These are phyloP conservation scores for Pseudococcus longispinus DNA, from an alignment of 2,888 invertebrate species.

Conservation along the genomic window DNA sequence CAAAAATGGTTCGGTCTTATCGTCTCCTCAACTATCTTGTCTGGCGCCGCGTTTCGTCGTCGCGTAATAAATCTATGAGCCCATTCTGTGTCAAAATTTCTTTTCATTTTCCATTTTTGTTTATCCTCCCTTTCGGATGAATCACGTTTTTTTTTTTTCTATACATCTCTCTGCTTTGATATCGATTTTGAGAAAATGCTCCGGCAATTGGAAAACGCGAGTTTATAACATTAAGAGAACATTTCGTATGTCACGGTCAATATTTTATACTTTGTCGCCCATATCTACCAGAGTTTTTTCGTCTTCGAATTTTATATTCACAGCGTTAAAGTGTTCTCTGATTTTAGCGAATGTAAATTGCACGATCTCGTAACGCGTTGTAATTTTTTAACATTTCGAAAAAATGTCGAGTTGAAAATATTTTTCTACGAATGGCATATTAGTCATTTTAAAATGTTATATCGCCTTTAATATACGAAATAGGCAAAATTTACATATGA, in stretches of 20 bases:
- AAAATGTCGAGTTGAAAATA: not conserved
- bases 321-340: not conserved
- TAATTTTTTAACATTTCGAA: not conserved
- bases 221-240: not conserved
- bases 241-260: not conserved
- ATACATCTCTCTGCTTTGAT: not conserved
- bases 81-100: constrained; percentile 51
- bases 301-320: too few species aligned
- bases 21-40: constrained; percentile 53
- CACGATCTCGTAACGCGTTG: too few species aligned
- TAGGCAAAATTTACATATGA: too few species aligned
- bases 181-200: constrained; percentile 10
- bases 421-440: too few species aligned
- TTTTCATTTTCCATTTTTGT: constrained; percentile 53
- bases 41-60: constrained; percentile 53
- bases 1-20: constrained; percentile 56
- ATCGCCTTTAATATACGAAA: too few species aligned
- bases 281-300: not conserved
- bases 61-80: constrained; percentile 51
- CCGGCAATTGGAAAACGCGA: not conserved
- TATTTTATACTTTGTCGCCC: constrained; percentile 1
- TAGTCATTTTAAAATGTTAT: too few species aligned
- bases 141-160: not conserved
- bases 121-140: constrained; percentile 29
- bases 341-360: not conserved